Percentiles rank a stretch among this genome's conserved stretches.
These are phyloP conservation scores for Ormyrus pomaceus DNA, from an alignment of 2,888 invertebrate species.

Conservation along the genomic window DNA sequence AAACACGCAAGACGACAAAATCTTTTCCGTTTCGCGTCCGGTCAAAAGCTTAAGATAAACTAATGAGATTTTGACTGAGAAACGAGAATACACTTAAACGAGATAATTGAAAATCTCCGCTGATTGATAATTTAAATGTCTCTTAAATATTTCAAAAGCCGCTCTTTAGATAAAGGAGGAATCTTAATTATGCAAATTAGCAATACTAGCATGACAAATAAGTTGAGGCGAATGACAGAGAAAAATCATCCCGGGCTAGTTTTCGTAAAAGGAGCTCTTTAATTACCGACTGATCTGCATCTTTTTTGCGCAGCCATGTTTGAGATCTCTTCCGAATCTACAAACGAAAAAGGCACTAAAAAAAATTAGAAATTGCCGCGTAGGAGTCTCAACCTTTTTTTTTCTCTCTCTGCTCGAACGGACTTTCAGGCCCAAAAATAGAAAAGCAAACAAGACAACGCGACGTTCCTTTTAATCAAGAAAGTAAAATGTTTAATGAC, in stretches of 20 bases:
- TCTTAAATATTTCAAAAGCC: constrained; percentile 6
- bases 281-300: constrained; percentile 15
- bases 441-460: too few species aligned
- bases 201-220: not conserved
- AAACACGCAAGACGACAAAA: too few species aligned
- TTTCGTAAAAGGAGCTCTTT: constrained; percentile 25
- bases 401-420: not conserved
- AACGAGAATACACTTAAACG: constrained; percentile 9
- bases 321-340: not conserved
- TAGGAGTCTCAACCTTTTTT: not conserved
- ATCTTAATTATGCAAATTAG: constrained; percentile 28
- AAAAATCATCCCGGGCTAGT: constrained; percentile 7
- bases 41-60: not conserved
- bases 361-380: not conserved
- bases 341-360: not conserved
- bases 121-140: constrained; percentile 18
- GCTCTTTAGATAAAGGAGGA: not conserved
- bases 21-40: too few species aligned
- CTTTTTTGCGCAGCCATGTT: not conserved
- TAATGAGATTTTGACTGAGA: constrained; percentile 22
- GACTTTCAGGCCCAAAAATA: too few species aligned
- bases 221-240: not conserved
- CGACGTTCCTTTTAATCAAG: too few species aligned
- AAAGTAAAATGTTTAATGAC: too few species aligned
- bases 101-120: not conserved